These are phyloP conservation scores for Syngnathus typhle DNA, from an alignment of 2,113 vertebrate species.

Conservation along the genomic window DNA sequence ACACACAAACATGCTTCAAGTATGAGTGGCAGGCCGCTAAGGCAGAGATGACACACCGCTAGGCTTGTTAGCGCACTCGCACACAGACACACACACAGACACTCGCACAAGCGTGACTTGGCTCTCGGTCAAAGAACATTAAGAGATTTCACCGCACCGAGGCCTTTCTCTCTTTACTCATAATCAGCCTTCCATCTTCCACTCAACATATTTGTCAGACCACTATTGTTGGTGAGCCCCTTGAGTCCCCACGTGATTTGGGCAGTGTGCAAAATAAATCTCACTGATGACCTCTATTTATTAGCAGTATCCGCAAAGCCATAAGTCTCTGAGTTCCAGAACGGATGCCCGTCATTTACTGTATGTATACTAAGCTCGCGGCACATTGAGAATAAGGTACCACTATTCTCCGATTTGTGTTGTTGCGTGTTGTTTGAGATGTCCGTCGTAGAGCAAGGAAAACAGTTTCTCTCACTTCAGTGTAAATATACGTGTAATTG, in stretches of 20 bases:
- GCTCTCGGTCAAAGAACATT: conserved; percentile 54
- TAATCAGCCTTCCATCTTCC: conserved; percentile 49
- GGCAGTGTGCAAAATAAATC: conserved; percentile 32
- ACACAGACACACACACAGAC: not conserved
- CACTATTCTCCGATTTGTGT: not conserved
- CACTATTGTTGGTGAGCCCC: conserved; percentile 37
- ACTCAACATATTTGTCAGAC: conserved; percentile 42
- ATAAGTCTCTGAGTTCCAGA: not conserved
- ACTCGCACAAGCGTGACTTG: conserved; percentile 30
- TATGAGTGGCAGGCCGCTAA: conserved; percentile 51
- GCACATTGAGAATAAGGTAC: not conserved
- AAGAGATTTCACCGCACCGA: conserved; percentile 51
- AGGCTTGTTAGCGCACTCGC: conserved; percentile 25
- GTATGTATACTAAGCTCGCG: too few species aligned
- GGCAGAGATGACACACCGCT: conserved; percentile 35
- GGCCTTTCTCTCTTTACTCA: conserved; percentile 24
- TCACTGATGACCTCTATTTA: conserved; percentile 56
- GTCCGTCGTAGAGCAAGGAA: too few species aligned
- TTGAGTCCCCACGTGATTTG: conserved; percentile 44
- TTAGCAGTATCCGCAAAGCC: conserved; percentile 4
- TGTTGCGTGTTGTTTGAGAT: too few species aligned
- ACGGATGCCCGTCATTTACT: not conserved
- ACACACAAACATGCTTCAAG: conserved; percentile 16
- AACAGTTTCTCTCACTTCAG: too few species aligned
- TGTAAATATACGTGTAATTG: not conserved